Conservation (phyloP, 1,140 invertebrate species). For the Drosophila chauvacae region DNA sequence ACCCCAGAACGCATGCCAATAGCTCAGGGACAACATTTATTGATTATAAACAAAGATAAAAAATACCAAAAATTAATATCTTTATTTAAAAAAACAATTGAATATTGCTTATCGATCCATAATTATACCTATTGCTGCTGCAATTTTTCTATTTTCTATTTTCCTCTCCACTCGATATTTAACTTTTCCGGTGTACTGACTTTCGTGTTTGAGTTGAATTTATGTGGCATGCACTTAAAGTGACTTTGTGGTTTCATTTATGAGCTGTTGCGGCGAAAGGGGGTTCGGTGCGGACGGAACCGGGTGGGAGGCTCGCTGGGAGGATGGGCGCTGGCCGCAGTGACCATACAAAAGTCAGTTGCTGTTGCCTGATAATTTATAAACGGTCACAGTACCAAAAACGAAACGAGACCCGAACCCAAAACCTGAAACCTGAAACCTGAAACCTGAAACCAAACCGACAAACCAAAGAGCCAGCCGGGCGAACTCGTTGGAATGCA, state of each 20-base stretch:
- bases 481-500: slow-evolving; percentile 64
- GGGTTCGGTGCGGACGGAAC: no score
- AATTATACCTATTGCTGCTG: background rate
- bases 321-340: slow-evolving; percentile 41
- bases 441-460: slow-evolving; percentile 27
- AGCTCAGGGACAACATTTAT: no score
- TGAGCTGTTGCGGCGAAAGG: slow-evolving; percentile 64
- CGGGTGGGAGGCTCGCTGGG: background rate
- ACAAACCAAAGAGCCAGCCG: slow-evolving; percentile 48
- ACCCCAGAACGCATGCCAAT: no score
- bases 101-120: background rate
- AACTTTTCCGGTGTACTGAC: background rate
- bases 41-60: no score
- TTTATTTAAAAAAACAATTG: background rate
- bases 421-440: slow-evolving; percentile 19
- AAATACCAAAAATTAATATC: no score
- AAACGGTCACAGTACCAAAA: slow-evolving; percentile 49
- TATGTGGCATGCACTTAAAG: slow-evolving; percentile 66
- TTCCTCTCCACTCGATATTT: background rate
- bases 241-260: slow-evolving; percentile 76
- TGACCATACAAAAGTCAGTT: slow-evolving; percentile 78
- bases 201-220: slow-evolving; percentile 49
- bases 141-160: background rate
- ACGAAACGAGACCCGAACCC: slow-evolving; percentile 19
- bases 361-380: slow-evolving; percentile 74